Evolutionary conservation across 2,113 vertebrate genomes (phyloP).

Genomic region (Psittacus erithacus): DNA sequence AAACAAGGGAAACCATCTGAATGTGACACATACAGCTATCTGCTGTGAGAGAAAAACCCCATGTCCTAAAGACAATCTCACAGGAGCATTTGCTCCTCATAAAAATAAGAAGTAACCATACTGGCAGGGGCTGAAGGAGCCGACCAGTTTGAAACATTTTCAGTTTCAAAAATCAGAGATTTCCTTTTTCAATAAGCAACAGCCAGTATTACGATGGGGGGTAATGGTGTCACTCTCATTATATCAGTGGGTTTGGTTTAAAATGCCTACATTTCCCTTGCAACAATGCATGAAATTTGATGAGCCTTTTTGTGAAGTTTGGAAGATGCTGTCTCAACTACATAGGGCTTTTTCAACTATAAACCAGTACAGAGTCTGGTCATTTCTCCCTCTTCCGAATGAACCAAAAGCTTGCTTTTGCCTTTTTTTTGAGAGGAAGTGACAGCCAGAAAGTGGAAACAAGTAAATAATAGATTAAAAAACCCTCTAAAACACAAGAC

Average conservation of each 20-base stretch:
- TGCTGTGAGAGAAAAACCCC: neutral
- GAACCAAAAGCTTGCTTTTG: neutral
- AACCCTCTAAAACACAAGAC: accelerated
- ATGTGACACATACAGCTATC: neutral
- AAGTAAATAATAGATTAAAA: neutral
- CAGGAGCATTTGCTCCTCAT: neutral
- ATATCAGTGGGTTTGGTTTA: neutral
- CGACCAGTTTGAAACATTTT: neutral
- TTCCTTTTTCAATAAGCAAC: neutral
- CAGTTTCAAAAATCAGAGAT: neutral
- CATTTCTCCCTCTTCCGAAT: neutral
- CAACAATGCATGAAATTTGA: neutral
- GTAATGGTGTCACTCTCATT: neutral
- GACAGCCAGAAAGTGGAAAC: neutral
- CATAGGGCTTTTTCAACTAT: neutral
- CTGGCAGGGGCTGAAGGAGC: neutral
- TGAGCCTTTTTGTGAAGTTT: neutral
- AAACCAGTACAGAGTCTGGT: neutral
- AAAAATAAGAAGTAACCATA: neutral
- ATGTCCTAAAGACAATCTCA: neutral
- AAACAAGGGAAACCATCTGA: neutral
- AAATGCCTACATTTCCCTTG: neutral
- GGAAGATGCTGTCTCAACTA: neutral
- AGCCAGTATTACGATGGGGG: neutral
- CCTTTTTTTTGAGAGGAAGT: neutral